Percentiles rank a stretch among this genome's conserved stretches.
Evolutionary conservation across 2,113 vertebrate genomes (phyloP).

Genomic region (Urocitellus parryii): DNA sequence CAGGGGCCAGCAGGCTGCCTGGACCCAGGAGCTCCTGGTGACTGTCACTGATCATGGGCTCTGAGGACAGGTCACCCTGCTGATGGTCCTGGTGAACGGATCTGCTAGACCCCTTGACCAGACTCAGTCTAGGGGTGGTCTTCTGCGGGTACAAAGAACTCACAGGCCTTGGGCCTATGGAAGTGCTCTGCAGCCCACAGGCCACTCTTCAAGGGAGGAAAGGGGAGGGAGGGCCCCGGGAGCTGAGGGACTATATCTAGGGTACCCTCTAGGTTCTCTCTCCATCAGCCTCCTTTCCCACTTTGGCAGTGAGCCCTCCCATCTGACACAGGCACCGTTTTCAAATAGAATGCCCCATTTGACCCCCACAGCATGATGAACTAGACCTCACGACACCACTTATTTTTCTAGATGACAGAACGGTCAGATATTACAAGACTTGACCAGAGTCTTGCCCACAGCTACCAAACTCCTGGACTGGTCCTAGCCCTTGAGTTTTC

Average conservation of each 20-base stretch:
- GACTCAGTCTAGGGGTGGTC: neutral
- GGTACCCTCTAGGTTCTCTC: neutral
- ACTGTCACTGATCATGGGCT: neutral
- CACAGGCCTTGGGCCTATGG: neutral
- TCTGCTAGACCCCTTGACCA: no score
- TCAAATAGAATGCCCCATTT: neutral
- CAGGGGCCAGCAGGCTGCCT: neutral
- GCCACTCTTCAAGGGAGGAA: neutral
- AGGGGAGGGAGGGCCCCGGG: neutral
- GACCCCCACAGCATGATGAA: neutral
- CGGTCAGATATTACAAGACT: constrained; percentile 23
- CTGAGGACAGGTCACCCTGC: neutral
- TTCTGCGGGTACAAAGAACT: neutral
- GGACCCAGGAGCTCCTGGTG: neutral
- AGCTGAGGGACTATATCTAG: neutral
- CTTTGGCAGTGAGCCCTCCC: neutral
- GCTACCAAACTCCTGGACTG: neutral
- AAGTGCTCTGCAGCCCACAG: neutral
- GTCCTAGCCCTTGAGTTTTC: neutral
- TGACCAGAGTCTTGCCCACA: neutral
- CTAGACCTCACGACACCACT: neutral
- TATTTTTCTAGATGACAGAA: neutral
- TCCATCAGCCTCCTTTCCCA: neutral
- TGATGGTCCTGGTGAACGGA: neutral
- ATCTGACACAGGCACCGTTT: neutral